Percentiles rank a stretch among this genome's conserved stretches.
These are phyloP conservation scores for Lepidocyrtoides sp. DNA, from an alignment of 2,888 invertebrate species.

Conservation along the genomic window DNA sequence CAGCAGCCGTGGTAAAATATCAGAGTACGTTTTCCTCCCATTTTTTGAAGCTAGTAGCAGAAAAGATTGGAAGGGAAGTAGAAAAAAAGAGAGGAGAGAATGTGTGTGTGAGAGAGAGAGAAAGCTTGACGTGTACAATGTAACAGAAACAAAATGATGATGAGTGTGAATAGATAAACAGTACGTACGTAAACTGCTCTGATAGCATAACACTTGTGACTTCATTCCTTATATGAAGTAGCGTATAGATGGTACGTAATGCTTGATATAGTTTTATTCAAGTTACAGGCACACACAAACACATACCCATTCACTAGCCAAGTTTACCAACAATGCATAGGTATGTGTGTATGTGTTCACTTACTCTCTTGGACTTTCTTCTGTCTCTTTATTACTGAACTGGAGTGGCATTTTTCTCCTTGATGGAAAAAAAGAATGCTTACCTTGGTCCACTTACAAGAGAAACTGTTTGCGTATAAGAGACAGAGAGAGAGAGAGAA, in stretches of 20 bases:
- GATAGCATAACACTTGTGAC: not conserved
- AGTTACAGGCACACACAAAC: not conserved
- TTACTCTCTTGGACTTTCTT: constrained; percentile 1
- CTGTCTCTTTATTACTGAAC: not conserved
- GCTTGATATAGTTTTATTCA: too few relatives aligned
- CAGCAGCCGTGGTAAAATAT: not conserved
- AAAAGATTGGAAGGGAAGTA: too few relatives aligned
- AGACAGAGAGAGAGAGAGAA: not conserved
- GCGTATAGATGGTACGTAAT: too few relatives aligned
- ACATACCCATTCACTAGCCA: not conserved
- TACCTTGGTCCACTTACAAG: constrained; percentile 11
- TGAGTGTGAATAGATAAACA: constrained; percentile 46
- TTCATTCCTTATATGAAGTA: not conserved
- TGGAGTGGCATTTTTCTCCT: not conserved
- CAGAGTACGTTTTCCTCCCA: not conserved
- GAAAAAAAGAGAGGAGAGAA: not conserved
- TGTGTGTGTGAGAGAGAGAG: not conserved
- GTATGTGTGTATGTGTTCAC: not conserved
- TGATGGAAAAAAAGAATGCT: not conserved
- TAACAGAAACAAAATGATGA: constrained; percentile 47
- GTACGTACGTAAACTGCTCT: constrained; percentile 8
- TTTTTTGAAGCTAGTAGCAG: not conserved
- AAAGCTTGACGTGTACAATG: constrained; percentile 31
- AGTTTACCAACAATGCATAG: constrained; percentile 4
- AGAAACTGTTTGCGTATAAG: not conserved